phyloP scores from a whole-genome alignment of 2,797 vertebrate genomes.

The Lepus townsendii region DNA sequence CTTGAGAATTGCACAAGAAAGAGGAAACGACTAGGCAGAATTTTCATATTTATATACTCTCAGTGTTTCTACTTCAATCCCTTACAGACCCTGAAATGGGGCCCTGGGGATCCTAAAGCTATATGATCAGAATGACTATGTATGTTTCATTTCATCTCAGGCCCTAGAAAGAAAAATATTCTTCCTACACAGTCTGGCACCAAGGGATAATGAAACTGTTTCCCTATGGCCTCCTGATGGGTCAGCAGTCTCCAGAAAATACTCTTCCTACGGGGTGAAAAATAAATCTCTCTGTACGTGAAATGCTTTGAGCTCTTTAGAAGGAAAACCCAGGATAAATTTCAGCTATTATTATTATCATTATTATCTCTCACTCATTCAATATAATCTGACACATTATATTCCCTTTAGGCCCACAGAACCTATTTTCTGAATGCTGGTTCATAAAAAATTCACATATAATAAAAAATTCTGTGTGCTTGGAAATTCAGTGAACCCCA shows the following conservation, averaged over 20 bases:
- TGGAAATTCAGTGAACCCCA: constrained; percentile 53
- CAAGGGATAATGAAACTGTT: constrained; percentile 70
- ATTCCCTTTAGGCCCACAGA: constrained; percentile 47
- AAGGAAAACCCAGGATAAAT: constrained; percentile 61
- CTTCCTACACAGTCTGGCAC: constrained; percentile 16
- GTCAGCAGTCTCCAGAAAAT: constrained; percentile 65
- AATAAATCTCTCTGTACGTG: constrained; percentile 45
- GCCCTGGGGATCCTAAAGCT: constrained; percentile 15
- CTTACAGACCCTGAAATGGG: constrained; percentile 60
- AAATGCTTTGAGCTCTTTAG: constrained; percentile 65
- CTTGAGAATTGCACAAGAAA: constrained; percentile 56
- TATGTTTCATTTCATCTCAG: constrained; percentile 64
- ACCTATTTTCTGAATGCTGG: constrained; percentile 45
- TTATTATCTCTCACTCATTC: constrained; percentile 68
- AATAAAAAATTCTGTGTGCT: constrained; percentile 51
- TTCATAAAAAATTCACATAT: constrained; percentile 69
- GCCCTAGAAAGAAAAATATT: constrained; percentile 57
- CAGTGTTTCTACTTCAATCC: constrained; percentile 71
- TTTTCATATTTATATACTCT: constrained; percentile 72
- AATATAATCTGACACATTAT: constrained; percentile 62
- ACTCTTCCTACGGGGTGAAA: constrained; percentile 43
- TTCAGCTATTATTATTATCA: constrained; percentile 69
- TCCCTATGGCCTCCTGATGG: constrained; percentile 62
- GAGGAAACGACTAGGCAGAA: constrained; percentile 40
- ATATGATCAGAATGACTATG: constrained; percentile 56